These are phyloP conservation scores for Margarornis squamiger DNA, from an alignment of 2,797 vertebrate species.

Conservation along the genomic window DNA sequence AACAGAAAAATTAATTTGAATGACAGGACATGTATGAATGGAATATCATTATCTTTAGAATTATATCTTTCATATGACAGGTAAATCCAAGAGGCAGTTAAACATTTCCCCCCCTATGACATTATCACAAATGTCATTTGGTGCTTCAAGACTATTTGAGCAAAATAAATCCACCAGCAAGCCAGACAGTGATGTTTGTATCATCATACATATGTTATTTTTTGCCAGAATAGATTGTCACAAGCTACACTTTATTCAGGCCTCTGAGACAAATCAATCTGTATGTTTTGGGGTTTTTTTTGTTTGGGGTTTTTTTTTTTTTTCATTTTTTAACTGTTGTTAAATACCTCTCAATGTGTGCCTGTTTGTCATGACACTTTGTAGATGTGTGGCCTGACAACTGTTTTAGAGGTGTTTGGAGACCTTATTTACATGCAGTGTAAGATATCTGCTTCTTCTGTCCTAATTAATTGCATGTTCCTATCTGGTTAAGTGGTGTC, in stretches of 20 bases:
- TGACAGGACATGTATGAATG: neutral
- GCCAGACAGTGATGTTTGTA: neutral
- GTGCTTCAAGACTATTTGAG: neutral
- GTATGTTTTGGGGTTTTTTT: neutral
- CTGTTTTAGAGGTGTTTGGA: neutral
- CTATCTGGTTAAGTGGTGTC: neutral
- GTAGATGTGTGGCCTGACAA: neutral
- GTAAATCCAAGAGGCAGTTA: conserved; percentile 28
- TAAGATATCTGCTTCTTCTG: neutral
- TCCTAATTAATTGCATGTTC: neutral
- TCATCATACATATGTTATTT: neutral
- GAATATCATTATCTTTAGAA: conserved; percentile 5
- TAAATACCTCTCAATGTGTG: neutral
- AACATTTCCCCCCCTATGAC: neutral
- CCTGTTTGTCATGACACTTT: neutral
- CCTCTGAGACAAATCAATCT: neutral
- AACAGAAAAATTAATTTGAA: neutral
- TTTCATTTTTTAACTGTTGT: neutral
- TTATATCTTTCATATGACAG: neutral
- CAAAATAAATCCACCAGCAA: neutral
- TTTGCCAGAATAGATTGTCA: neutral
- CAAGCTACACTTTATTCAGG: neutral
- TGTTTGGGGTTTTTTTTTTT: neutral
- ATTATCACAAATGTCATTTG: conserved; percentile 37
- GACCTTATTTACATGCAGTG: neutral